Evolutionary conservation across 2,797 vertebrate species (phyloP), one percentile per base, ranked within the genome.

Genomic region (Pagetopsis macropterus): DNA sequence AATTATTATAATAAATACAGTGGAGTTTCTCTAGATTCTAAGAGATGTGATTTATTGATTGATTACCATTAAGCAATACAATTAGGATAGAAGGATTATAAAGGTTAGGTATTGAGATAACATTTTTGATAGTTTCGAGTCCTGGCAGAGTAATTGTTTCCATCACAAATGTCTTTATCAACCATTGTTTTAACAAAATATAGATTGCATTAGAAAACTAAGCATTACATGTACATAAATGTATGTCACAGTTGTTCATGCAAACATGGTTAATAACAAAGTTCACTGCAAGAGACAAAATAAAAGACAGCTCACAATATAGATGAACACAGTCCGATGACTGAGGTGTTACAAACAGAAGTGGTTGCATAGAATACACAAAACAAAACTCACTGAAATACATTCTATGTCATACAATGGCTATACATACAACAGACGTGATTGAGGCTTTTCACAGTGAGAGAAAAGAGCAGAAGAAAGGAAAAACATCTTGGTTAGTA

Each of bases 141-240:
- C 63, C 48, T 59, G 12, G 3, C 9, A 50, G 27, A 82, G 31
- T 6, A 9, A 55, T 81, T 62, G 37, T 77, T 88, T 85, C 59
- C 83, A 90, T 86, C 82, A 89, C 84, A 92, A 92, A 92, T 81
- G 62, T 52, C 70, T 95, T 95, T 94, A 94, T 92, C 94, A 72
- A 85, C 44, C 68, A 73, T 83, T 79, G 56, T 83, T 83, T 90
- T 82, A 88, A 90, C 84, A 90, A 94, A 94, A 93, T 84, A 87
- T 56, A 76, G 77, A 78, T 75, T 82, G 92, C 85, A 89, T 84
- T 87, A 85, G 67, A 37, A 90, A 91, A 82, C 58, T 75, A 76
- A 91, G 88, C 66, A 55, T 81, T 77, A 80, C 88, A 33, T 33
- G 33, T 33, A 33, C 86, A 84, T 81, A 61, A 86, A 84, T 8